phyloP scores from a whole-genome alignment of 2,888 invertebrate genomes.

The Cephus nigrinus region DNA sequence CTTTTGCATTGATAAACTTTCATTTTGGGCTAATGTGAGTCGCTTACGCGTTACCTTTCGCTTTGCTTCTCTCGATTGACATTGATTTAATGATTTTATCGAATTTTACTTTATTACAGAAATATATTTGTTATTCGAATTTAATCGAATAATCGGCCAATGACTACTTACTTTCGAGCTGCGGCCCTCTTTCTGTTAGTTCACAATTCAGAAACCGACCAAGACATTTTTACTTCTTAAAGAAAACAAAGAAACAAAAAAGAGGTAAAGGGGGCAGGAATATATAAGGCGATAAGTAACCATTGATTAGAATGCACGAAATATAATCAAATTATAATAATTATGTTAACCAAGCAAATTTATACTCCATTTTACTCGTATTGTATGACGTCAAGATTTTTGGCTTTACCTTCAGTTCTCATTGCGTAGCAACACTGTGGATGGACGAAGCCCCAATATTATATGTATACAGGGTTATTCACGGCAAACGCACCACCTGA shows the following conservation, averaged over 20 bases:
- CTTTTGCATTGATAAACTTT: slow-evolving; percentile 27
- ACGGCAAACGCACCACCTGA: too few relatives aligned
- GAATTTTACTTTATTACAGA: background rate
- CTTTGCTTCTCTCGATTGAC: background rate
- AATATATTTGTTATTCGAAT: background rate
- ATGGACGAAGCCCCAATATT: background rate
- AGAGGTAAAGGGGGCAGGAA: too few relatives aligned
- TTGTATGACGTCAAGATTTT: background rate
- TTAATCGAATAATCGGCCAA: background rate
- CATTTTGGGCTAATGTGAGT: slow-evolving; percentile 26
- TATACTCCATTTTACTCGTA: slow-evolving; percentile 24
- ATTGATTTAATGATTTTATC: background rate
- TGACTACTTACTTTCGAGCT: background rate
- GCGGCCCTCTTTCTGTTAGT: background rate
- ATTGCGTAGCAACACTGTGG: background rate
- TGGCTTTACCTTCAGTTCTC: background rate
- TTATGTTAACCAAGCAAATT: slow-evolving; percentile 24
- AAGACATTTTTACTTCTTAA: background rate
- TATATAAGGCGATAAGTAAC: background rate
- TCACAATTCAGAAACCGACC: background rate
- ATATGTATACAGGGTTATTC: background rate
- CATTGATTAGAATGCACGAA: background rate
- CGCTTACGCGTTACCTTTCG: slow-evolving; percentile 2
- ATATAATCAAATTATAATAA: slow-evolving; percentile 31
- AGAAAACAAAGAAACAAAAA: background rate